Evolutionary conservation across 1,140 invertebrate species (phyloP), one percentile per base, ranked within the genome.

Genomic region (Cherax destructor): DNA sequence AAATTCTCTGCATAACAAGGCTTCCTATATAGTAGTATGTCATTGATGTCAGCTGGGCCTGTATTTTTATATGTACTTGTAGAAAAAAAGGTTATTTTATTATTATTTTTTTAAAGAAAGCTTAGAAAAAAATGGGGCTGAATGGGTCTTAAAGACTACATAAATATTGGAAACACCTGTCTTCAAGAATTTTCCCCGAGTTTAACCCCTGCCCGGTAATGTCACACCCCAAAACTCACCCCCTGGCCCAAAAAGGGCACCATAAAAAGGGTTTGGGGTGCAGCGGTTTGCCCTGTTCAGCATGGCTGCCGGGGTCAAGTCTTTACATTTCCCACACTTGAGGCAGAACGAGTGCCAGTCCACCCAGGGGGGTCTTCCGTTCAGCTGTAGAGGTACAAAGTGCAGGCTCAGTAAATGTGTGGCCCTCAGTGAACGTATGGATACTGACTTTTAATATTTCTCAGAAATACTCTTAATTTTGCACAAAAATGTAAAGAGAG

Each of bases 211-310:
- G 74, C 11, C 11, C 49, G 52, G 1, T 9, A n/a, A 4, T 47
- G 18, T 41, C 9, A 56, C 52, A 9, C 52, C 3, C 13, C n/a
- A 49, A 47, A 0, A 16, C 92, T 94, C 94, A 97, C 96, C 96
- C 94, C 95, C 95, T 61, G 97, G 96, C 61, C 97, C 97, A 94
- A 96, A 97, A 4, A 97, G 94, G 4, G 96, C 96, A 3, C 96
- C 95, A 93, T 97, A 97, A 93, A 97, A 97, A 3, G 97, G 97
- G n/a, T n/a, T n/a, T 79, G 96, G 95, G 94, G 97, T 95, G 94
- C 97, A 97, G 94, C 97, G 97, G 97, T 93, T 97, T 97, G 83
- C 96, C 96, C 78, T 97, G 96, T 94, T 97, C 96, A 13, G 96
- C 95, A 94, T 97, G 96, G 59, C 95, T 95, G 18, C 97, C 97